Evolutionary conservation across 2,888 invertebrate species (phyloP), one percentile per base, ranked within the genome.

Genomic region (Cosmorhoe ocellata): DNA sequence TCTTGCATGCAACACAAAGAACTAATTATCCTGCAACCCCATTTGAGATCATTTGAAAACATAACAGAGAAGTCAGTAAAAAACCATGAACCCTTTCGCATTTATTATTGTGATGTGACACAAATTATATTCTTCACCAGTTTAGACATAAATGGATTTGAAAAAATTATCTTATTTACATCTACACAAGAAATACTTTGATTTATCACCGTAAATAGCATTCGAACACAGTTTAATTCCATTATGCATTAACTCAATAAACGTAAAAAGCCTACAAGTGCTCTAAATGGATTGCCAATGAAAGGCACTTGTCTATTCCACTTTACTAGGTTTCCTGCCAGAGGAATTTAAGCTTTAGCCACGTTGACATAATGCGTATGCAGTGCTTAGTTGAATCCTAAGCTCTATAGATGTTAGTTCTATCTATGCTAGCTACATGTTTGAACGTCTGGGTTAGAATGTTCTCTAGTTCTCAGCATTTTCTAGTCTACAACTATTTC

Each of bases 211-310:
- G 12, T 40, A 34, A 47, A 34, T 34, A 47, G 28, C 27, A 18
- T 28, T 7, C 27, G 12, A 24, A 26, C 10, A 8, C 8, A 28
- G 10, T 31, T 27, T 32, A 34, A 45, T 8, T 11, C 18, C 31
- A 32, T 27, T 27, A 40, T 13, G 27, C 52, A 14, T 12, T 53
- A 53, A 53, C 53, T 53, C 40, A 28, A 53, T 49, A 40, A 44
- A 32, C 36, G 27, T 24, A 40, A 50, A 44, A 46, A 48, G 12
- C 53, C 44, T 28, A 37, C 53, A 53, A 44, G 48, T 53, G 53
- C 53, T 41, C 10, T 53, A 53, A 53, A 44, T 37, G 53, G 53
- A 53, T 53, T 49, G 44, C 1, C 43, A 18, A 14, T 52, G 40
- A 47, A 43, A 43, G 18, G 14, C 44, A 44, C 39, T 52, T 39